phyloP scores from a whole-genome alignment of 1,140 invertebrate genomes.

The Sinonovacula constricta region DNA sequence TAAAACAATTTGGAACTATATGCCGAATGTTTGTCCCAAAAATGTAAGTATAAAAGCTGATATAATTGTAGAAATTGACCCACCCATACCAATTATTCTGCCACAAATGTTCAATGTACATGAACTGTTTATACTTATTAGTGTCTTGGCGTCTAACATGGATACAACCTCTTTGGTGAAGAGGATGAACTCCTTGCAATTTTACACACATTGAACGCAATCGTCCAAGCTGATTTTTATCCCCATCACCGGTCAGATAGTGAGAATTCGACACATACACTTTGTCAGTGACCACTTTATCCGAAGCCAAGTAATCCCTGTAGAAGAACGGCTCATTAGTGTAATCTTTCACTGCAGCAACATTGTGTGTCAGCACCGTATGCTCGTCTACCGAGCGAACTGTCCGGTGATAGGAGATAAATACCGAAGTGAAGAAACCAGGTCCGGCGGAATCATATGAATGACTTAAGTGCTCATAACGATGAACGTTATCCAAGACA shows the following conservation, averaged over 20 bases:
- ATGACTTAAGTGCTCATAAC: not conserved
- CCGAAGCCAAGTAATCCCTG: not conserved
- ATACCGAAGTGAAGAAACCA: not conserved
- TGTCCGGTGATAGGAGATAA: not conserved
- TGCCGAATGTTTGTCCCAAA: not conserved
- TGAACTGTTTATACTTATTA: not conserved
- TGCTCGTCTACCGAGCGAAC: too few relatives aligned
- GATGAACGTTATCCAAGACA: not conserved
- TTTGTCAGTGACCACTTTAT: not conserved
- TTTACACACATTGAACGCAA: not conserved
- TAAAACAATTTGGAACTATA: too few relatives aligned
- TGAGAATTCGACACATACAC: not conserved
- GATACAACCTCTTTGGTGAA: not conserved
- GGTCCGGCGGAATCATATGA: not conserved
- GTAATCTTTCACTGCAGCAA: not conserved
- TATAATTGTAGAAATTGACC: not conserved
- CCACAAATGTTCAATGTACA: not conserved
- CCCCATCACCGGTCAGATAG: not conserved
- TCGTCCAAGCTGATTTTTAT: not conserved
- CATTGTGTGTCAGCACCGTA: not conserved
- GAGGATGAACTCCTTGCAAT: not conserved
- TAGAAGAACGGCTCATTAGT: not conserved
- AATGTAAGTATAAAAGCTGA: not conserved
- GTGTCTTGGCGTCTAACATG: not conserved
- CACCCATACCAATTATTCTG: conserved; percentile 1